Base-by-base conservation (phyloP, 1,140 invertebrate genomes). In the Lethrus apterus region DNA sequence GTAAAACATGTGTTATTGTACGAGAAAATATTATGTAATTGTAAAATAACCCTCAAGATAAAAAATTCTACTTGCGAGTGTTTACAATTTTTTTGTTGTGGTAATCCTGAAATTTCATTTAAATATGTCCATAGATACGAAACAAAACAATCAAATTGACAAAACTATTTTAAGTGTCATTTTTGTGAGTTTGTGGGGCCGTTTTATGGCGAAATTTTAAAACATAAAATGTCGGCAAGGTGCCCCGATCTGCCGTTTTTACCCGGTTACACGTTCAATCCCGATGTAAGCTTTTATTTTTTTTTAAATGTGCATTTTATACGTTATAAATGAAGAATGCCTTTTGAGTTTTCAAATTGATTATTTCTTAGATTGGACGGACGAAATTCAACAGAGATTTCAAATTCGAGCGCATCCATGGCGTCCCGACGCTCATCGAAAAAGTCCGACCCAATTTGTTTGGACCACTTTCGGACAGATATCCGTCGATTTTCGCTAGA, bases 401-500 rank as follows among this genome's bases (percentile, higher is more conserved):
- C 10, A 58, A 67, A 55, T 79, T 78, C 50, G 70, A 70, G 14
- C 68, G 66, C 50, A 65, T 73, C 45, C 67, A 68, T 30, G 75
- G 73, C 18, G 68, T 76, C 24, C 70, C 69, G 53, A 72, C 73
- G 46, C 55, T 78, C 40, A 54, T 67, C 0, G 74, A 78, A 17
- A 73, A 70, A 54, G 58, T 64, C 1, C 63, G 63, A 34, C 70
- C 63, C 0, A 63, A 64, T 50, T 57, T 66, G 54, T 60, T 65
- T 34, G 63, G 63, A 7, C 51, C 9, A 13, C 36, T 65, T 10
- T 48, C 59, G 5, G 62, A 65, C 46, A 59, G 58, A 51, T 72
- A 72, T 56, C 80, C 80, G 0, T 80, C 81, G 0, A 54, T 86
- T 52, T 83, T 82, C 67, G 71, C 76, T 1, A 70, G 75, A 17